A percentile compares a stretch with the other conserved stretches of the same genome.
These are phyloP conservation scores for Dicycla oo DNA, from an alignment of 2,888 invertebrate species.

Conservation along the genomic window DNA sequence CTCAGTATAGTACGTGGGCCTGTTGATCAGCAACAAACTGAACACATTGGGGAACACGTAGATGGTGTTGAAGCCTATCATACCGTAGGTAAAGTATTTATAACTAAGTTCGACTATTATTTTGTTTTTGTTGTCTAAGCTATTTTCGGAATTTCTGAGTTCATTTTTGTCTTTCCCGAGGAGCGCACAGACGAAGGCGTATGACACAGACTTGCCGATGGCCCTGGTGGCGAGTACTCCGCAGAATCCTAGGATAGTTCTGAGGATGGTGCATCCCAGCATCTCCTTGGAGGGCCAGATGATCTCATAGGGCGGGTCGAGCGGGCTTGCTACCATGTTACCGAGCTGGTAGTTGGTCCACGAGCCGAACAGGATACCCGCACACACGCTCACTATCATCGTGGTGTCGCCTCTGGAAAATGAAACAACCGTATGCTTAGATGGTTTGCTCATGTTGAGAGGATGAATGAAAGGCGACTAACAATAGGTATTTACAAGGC, in stretches of 20 bases:
- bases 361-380: conserved; percentile 94
- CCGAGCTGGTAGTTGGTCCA: conserved; percentile 96
- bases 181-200: conserved; percentile 93
- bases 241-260: conserved; percentile 94
- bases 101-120: conserved; percentile 95
- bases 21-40: conserved; percentile 93
- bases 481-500: no score
- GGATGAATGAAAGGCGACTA: no score
- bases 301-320: conserved; percentile 93
- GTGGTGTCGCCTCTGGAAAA: conserved; percentile 96
- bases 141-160: conserved; percentile 92
- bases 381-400: conserved; percentile 95
- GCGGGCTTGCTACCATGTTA: conserved; percentile 91
- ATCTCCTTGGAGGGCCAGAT: conserved; percentile 95
- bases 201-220: conserved; percentile 92
- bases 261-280: conserved; percentile 92
- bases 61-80: conserved; percentile 95
- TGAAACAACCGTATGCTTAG: no score
- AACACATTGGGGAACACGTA: conserved; percentile 95
- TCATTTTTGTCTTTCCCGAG: conserved; percentile 92
- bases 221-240: conserved; percentile 93
- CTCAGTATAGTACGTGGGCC: conserved; percentile 96
- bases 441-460: no score
- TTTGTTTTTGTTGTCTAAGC: conserved; percentile 92
- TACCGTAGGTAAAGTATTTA: conserved; percentile 95